A percentile compares a stretch with the other conserved stretches of the same genome.
phyloP scores from a whole-genome alignment of 2,888 invertebrate species.

The Julus scanicus region DNA sequence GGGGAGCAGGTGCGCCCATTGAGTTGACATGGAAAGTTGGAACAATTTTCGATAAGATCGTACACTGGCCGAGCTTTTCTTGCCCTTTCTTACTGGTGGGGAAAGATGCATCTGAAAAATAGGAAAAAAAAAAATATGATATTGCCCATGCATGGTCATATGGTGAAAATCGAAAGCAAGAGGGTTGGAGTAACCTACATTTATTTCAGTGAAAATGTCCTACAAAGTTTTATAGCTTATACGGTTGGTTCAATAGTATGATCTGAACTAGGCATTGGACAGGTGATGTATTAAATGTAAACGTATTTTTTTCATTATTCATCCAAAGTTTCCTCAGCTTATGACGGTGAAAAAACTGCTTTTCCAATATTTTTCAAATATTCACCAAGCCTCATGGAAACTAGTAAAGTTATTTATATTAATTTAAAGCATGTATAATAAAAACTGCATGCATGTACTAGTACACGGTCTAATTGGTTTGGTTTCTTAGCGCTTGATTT shows the following conservation, averaged over 20 bases:
- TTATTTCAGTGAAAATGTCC: neutral
- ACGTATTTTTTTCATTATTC: too few species aligned
- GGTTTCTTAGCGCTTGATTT: neutral
- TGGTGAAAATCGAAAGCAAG: neutral
- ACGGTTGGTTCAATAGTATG: neutral
- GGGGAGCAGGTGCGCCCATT: slow-evolving; percentile 31
- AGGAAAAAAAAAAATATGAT: neutral
- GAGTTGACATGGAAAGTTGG: neutral
- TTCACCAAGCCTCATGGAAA: too few species aligned
- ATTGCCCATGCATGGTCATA: neutral
- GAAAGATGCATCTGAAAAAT: neutral
- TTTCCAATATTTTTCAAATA: too few species aligned
- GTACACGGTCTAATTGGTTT: neutral
- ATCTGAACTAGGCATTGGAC: too few species aligned
- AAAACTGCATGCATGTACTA: too few species aligned
- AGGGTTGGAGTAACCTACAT: neutral
- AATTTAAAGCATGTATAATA: too few species aligned
- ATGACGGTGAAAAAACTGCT: too few species aligned
- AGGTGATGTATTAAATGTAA: too few species aligned
- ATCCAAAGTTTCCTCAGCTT: too few species aligned
- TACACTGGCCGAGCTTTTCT: neutral
- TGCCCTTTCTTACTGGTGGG: neutral
- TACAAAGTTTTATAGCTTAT: neutral
- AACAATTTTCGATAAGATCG: slow-evolving; percentile 38
- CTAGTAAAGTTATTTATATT: too few species aligned